Evolutionary conservation across 2,113 vertebrate genomes (phyloP).

Genomic region (Triplophysa rosa): DNA sequence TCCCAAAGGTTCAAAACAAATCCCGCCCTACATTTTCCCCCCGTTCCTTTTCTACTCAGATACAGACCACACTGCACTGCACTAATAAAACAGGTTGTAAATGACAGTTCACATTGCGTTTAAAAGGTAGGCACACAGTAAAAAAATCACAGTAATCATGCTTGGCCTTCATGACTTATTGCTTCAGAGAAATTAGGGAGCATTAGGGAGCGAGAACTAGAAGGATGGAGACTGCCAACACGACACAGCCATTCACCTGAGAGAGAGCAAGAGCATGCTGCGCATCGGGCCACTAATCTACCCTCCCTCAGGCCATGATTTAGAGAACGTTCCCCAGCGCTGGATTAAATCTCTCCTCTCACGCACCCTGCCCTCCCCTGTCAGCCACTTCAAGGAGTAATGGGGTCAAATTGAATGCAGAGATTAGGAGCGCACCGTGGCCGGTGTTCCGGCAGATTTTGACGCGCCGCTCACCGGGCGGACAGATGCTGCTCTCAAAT

Average conservation of each 20-base stretch:
- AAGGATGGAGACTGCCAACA: not conserved
- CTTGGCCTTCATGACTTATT: not conserved
- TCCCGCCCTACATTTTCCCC: no score
- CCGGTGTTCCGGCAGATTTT: conserved; percentile 11
- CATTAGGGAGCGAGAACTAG: conserved; percentile 1
- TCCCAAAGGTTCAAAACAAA: no score
- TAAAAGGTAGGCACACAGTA: not conserved
- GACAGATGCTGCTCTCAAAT: conserved; percentile 45
- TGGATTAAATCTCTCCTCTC: conserved; percentile 53
- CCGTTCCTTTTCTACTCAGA: no score
- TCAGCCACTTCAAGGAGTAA: conserved; percentile 51
- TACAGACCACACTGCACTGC: no score
- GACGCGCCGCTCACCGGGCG: conserved; percentile 8
- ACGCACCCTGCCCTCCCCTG: conserved; percentile 35
- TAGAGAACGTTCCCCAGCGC: conserved; percentile 42
- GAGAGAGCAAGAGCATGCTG: conserved; percentile 27
- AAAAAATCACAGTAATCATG: not conserved
- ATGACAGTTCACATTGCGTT: no score
- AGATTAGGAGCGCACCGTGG: conserved; percentile 39
- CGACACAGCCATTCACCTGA: not conserved
- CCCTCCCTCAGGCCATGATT: conserved; percentile 52
- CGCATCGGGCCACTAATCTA: conserved; percentile 45
- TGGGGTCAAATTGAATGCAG: conserved; percentile 53
- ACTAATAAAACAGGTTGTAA: no score
- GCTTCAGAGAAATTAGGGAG: not conserved